These are phyloP conservation scores for Galeopterus variegatus DNA, from an alignment of 2,113 vertebrate genomes.

Conservation along the genomic window DNA sequence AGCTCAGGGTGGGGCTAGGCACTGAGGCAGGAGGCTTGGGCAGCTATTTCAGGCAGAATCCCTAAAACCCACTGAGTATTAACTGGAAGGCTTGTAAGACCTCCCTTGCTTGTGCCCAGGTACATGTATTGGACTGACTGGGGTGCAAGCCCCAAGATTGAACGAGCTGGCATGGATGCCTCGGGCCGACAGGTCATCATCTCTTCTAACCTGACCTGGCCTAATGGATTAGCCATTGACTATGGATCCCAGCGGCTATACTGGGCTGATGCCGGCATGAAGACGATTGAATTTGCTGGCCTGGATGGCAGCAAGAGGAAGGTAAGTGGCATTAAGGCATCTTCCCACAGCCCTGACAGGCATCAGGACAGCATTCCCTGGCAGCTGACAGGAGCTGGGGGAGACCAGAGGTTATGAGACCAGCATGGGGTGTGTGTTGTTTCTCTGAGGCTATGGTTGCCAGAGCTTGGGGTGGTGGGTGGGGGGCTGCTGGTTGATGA, in stretches of 20 bases:
- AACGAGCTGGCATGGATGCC: conserved; percentile 98
- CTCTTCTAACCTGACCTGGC: conserved; percentile 98
- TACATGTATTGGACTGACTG: conserved; percentile 99
- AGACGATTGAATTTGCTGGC: conserved; percentile 96
- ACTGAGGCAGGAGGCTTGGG: neutral
- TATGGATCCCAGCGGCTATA: conserved; percentile 95
- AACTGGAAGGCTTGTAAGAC: neutral
- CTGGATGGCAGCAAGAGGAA: conserved; percentile 96
- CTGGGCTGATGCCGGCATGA: conserved; percentile 99
- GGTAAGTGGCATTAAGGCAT: conserved; percentile 85
- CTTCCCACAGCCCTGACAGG: neutral
- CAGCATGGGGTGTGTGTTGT: rapidly evolving
- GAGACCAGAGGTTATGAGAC: too few species aligned
- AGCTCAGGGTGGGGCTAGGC: neutral
- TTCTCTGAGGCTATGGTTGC: conserved; percentile 13
- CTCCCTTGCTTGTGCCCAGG: conserved; percentile 85
- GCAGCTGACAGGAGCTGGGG: neutral
- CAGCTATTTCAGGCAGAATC: neutral
- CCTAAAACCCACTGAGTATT: neutral
- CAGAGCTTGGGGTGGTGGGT: neutral
- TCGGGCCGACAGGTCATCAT: conserved; percentile 96
- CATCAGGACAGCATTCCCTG: neutral
- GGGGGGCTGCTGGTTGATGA: neutral
- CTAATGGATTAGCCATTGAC: conserved; percentile 98
- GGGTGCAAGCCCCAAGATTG: conserved; percentile 99